These are phyloP conservation scores for Neolamprologus variostigma DNA, from an alignment of 2,113 vertebrate species.

Conservation along the genomic window DNA sequence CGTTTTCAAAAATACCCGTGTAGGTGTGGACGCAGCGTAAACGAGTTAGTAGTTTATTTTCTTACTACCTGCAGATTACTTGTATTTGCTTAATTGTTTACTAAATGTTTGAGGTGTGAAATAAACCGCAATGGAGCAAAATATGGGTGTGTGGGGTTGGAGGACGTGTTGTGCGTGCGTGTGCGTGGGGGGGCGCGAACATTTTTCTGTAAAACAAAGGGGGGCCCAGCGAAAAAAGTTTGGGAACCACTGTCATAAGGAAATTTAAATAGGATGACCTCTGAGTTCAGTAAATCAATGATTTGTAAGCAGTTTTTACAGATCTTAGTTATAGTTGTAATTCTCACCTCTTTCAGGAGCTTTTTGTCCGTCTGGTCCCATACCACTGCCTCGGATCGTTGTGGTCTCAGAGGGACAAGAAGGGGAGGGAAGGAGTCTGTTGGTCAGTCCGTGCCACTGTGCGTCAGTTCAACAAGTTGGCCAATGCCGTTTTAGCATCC, in stretches of 20 bases:
- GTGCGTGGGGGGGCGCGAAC: too few species aligned
- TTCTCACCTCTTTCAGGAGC: slow-evolving; percentile 64
- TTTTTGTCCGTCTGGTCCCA: slow-evolving; percentile 83
- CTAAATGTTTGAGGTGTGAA: too few species aligned
- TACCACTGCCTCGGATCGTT: slow-evolving; percentile 85
- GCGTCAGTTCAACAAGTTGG: slow-evolving; percentile 84
- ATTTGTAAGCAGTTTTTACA: neutral
- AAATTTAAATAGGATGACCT: neutral
- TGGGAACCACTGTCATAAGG: neutral
- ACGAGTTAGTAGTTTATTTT: neutral
- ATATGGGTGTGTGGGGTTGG: too few species aligned
- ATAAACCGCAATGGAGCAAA: too few species aligned
- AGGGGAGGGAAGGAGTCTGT: slow-evolving; percentile 77
- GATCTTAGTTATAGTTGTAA: neutral
- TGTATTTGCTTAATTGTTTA: too few species aligned
- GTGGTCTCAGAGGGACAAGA: slow-evolving; percentile 87
- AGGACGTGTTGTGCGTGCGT: too few species aligned
- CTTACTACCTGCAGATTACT: too few species aligned
- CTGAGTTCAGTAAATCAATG: neutral
- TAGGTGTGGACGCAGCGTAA: too few species aligned
- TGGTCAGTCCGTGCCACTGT: slow-evolving; percentile 85
- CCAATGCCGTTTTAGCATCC: slow-evolving; percentile 79
- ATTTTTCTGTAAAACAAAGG: too few species aligned
- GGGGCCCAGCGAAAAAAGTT: too few species aligned
- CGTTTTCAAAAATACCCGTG: too few species aligned